Percentiles rank a stretch among this genome's conserved stretches.
Evolutionary conservation across 2,113 vertebrate species (phyloP).

Genomic region (Campylorhamphus procurvoides): DNA sequence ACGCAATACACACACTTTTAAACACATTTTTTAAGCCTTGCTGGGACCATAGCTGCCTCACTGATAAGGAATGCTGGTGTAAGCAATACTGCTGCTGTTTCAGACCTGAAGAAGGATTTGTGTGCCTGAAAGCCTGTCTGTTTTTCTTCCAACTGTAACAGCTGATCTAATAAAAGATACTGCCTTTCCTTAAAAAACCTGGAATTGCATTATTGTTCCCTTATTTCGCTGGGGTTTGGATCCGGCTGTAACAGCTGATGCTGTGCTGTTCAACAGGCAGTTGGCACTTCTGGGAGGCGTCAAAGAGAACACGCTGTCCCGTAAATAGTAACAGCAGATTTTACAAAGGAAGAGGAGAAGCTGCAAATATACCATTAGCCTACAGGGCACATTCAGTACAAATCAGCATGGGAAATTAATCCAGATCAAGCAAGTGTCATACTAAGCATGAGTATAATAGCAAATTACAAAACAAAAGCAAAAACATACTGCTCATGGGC

Average conservation of each 20-base stretch:
- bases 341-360: background rate
- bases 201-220: constrained; percentile 4
- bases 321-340: background rate
- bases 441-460: background rate
- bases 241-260: constrained; percentile 4
- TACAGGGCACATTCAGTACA: background rate
- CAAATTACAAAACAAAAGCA: background rate
- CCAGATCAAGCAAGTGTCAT: background rate
- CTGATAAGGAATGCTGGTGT: background rate
- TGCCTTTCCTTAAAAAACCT: constrained; percentile 18
- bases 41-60: background rate
- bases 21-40: background rate
- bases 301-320: background rate
- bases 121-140: constrained; percentile 8
- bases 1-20: background rate
- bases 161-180: constrained; percentile 35
- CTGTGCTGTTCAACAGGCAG: background rate
- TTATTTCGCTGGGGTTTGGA: background rate
- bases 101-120: constrained; percentile 38
- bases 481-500: background rate
- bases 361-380: background rate
- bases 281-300: background rate
- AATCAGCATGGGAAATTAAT: constrained; percentile 1
- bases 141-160: background rate
- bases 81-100: constrained; percentile 47